Evolutionary conservation across 2,888 invertebrate species (phyloP), one percentile per base, ranked within the genome.

Genomic region (Coenonympha arcania): DNA sequence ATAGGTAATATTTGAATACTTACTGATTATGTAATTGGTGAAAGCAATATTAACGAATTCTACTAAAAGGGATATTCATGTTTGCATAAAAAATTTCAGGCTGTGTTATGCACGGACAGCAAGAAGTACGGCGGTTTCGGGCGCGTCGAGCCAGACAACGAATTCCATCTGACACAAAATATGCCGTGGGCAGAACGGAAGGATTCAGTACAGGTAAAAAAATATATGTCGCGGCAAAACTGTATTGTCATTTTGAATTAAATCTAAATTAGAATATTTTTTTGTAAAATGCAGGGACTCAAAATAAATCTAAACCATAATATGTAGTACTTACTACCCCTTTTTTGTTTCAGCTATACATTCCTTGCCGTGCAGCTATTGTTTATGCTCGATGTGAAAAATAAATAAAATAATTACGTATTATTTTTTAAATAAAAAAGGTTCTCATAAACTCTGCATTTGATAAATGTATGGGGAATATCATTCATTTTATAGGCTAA

Each of bases 291-390:
- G n/a, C n/a, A n/a, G n/a, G n/a, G n/a, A n/a, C n/a, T n/a, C n/a
- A n/a, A n/a, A n/a, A n/a, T n/a, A n/a, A n/a, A n/a, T n/a, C n/a
- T n/a, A n/a, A n/a, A n/a, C n/a, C n/a, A n/a, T n/a, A n/a, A n/a
- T n/a, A n/a, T n/a, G n/a, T n/a, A n/a, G n/a, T n/a, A n/a, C n/a
- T n/a, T n/a, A n/a, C n/a, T n/a, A n/a, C n/a, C 18, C 9, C 19
- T 15, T 41, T 42, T 44, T 61, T 60, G 57, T 88, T 88, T 56
- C 82, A 92, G 92, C 87, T 92, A 2, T 94, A 94, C 74, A 84
- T 92, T 57, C 94, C 94, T 1, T 89, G 90, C 56, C 89, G 93
- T 62, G 91, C 92, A 52, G 92, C 90, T 2, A 87, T 92, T 48
- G 87, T 93, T 11, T 90, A 90, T 64, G 91, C 90, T 9, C 57